Evolutionary conservation across 2,888 invertebrate genomes (phyloP).

Genomic region (Drosophila setosimentum): DNA sequence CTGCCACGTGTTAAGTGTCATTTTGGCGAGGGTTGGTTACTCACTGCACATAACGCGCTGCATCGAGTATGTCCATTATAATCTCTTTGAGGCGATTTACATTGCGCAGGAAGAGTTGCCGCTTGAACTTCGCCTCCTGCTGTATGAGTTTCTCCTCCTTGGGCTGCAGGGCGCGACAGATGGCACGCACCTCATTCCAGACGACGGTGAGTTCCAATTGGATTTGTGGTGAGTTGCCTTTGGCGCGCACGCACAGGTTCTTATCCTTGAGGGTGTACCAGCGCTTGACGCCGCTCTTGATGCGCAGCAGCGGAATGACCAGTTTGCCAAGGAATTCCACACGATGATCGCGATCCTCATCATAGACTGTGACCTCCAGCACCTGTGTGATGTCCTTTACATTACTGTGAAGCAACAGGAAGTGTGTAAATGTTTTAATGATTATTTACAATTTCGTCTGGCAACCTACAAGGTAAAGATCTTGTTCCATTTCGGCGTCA

Average conservation of each 20-base stretch:
- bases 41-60: constrained; percentile 96
- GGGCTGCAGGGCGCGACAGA: constrained; percentile 96
- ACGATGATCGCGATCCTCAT: constrained; percentile 99
- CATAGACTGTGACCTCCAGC: constrained; percentile 97
- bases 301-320: constrained; percentile 93
- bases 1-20: too few relatives aligned
- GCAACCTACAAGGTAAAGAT: constrained; percentile 97
- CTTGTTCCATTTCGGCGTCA: constrained; percentile 99
- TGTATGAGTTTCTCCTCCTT: constrained; percentile 98
- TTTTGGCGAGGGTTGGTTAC: constrained; percentile 72
- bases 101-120: constrained; percentile 96
- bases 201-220: constrained; percentile 94
- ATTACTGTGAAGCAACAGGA: constrained; percentile 87
- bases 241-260: constrained; percentile 95
- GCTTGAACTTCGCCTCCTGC: constrained; percentile 97
- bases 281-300: constrained; percentile 95
- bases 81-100: constrained; percentile 96
- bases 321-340: constrained; percentile 98
- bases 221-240: constrained; percentile 93
- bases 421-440: constrained; percentile 6
- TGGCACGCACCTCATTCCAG: constrained; percentile 97
- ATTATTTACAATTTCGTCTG: neutral
- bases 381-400: constrained; percentile 98
- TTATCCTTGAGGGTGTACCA: constrained; percentile 99
- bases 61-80: constrained; percentile 94